Base-by-base conservation (phyloP, 2,888 invertebrate species). In the Lepidocyrtinus sp. region DNA sequence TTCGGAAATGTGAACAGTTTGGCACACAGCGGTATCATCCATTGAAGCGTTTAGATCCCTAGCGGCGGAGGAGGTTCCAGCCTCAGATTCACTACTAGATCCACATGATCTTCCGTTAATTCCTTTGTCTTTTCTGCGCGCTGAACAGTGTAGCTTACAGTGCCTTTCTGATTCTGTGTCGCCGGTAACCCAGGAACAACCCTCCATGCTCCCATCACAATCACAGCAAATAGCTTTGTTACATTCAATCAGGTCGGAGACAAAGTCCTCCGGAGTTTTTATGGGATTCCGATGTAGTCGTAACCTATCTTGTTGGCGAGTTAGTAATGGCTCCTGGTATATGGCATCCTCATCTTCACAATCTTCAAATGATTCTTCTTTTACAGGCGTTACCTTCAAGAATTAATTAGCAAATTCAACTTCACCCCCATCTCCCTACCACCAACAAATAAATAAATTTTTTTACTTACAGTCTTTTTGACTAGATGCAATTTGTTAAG, bases 401-500 rank as follows among this genome's bases (percentile, higher is more conserved):
- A 19, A 27, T 0, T 50, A 61, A 68, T 50, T 36, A 64, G 22
- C 7, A 24, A 19, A 64, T 26, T 26, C 22, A 64, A 19, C 25
- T 26, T 26, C 63, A 15, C 25, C 46, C 46, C 46, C 9, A 12
- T 45, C 46, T 9, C 15, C 46, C 46, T 15, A 45, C 46, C 46
- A 9, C 15, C 46, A 15, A 12, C 15, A 15, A 9, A 45, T 45
- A 9, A 9, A 12, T 45, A 45, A 59, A 19, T 59, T 2, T 17
- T 15, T 59, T 59, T 36, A 88, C 89, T 89, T 86, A 90, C 90
- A 87, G 88, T 88, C 88, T 93, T 93, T 75, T 91, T 90, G 89
- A 94, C 94, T 87, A 98, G 90, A 87, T 93, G 94, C 82, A 98
- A 89, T 89, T 94, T 94, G 85, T 92, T 93, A 86, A 99, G 92